Conservation (phyloP, 2,797 vertebrate genomes). For the Botia almorhae region DNA sequence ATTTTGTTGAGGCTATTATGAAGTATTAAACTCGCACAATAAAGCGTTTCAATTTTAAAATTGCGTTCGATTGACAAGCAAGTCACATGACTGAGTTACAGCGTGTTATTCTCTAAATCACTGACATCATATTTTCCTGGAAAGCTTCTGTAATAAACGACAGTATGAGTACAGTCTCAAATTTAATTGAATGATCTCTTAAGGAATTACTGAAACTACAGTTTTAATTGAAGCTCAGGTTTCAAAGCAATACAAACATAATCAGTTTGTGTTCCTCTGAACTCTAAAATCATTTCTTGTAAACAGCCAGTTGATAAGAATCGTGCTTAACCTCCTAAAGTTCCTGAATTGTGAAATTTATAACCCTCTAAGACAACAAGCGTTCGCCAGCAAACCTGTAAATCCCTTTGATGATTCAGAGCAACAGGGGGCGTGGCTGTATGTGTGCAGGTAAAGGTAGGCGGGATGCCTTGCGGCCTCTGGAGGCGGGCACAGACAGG, state of each 20-base stretch:
- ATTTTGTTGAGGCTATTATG: no score
- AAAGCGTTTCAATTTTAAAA: not conserved
- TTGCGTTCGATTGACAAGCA: not conserved
- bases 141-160: no score
- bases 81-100: no score
- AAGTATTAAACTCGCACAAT: not conserved
- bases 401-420: constrained; percentile 53
- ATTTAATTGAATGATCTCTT: no score
- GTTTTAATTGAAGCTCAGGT: no score
- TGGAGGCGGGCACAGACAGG: constrained; percentile 35
- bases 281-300: no score
- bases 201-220: no score
- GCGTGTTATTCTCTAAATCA: no score
- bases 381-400: constrained; percentile 24
- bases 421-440: constrained; percentile 23
- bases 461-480: constrained; percentile 34
- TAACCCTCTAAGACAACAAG: not conserved
- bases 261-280: no score
- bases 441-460: constrained; percentile 60
- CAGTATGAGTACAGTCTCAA: no score
- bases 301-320: not conserved
- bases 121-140: no score
- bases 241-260: no score
- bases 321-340: constrained; percentile 11
- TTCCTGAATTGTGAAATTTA: constrained; percentile 35